Conservation (phyloP, 1,140 invertebrate genomes). For the Dysdera silvatica region DNA sequence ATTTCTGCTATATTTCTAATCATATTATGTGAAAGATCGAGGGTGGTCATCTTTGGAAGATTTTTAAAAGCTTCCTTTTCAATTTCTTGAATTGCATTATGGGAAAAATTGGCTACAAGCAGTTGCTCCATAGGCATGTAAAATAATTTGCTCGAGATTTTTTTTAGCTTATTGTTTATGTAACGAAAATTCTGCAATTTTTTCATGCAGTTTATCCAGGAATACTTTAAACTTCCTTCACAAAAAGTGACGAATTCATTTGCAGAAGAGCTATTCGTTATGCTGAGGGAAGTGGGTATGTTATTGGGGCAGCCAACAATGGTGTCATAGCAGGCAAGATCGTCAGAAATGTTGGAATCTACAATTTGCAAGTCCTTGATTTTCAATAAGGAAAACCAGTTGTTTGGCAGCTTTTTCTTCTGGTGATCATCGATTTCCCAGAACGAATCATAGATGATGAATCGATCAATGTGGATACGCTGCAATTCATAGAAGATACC, state of each 20-base stretch:
- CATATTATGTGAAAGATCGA: constrained; percentile 6
- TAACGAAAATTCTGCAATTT: background rate
- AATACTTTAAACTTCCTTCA: background rate
- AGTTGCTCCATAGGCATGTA: background rate
- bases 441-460: constrained; percentile 17
- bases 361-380: constrained; percentile 14
- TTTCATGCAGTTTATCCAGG: constrained; percentile 5
- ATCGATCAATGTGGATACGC: constrained; percentile 3
- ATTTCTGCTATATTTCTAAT: background rate
- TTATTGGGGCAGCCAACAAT: background rate
- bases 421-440: background rate
- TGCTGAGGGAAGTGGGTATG: background rate
- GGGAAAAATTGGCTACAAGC: background rate
- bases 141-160: background rate
- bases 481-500: background rate
- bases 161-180: background rate
- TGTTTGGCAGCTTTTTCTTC: background rate
- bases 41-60: background rate
- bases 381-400: constrained; percentile 10
- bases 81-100: background rate
- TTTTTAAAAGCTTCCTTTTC: background rate
- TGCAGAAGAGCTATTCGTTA: background rate
- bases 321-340: constrained; percentile 9
- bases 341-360: background rate
- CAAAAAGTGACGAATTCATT: background rate